phyloP scores from a whole-genome alignment of 1,140 invertebrate species.

The Pemphigus obesinymphae region DNA sequence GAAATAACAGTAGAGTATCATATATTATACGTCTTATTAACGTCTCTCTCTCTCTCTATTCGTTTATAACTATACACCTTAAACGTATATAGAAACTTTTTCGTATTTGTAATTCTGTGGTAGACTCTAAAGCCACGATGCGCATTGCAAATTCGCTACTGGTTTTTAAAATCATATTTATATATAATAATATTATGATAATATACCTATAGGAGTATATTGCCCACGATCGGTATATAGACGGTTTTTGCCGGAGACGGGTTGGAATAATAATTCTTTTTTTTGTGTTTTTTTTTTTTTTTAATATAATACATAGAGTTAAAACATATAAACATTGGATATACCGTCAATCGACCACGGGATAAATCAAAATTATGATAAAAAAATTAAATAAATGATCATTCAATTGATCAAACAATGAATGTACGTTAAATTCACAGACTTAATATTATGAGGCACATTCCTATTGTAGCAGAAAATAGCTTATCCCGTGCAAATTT shows the following conservation, averaged over 20 bases:
- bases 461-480: no score
- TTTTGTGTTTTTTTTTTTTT: not conserved
- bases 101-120: constrained; percentile 20
- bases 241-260: not conserved
- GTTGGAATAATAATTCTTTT: not conserved
- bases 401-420: no score
- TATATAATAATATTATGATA: not conserved
- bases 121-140: not conserved
- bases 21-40: no score
- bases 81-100: constrained; percentile 30
- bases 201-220: not conserved
- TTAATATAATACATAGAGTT: not conserved
- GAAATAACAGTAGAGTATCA: not conserved
- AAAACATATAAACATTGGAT: not conserved
- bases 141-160: constrained; percentile 10
- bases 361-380: no score
- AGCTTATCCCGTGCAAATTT: no score
- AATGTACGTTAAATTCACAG: no score
- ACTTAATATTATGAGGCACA: no score
- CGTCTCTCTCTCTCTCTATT: no score
- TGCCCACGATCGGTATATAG: not conserved
- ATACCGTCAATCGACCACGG: not conserved
- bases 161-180: not conserved
- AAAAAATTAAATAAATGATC: no score
- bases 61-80: not conserved